Conservation (phyloP, 2,113 vertebrate species). For the Pheucticus melanocephalus region DNA sequence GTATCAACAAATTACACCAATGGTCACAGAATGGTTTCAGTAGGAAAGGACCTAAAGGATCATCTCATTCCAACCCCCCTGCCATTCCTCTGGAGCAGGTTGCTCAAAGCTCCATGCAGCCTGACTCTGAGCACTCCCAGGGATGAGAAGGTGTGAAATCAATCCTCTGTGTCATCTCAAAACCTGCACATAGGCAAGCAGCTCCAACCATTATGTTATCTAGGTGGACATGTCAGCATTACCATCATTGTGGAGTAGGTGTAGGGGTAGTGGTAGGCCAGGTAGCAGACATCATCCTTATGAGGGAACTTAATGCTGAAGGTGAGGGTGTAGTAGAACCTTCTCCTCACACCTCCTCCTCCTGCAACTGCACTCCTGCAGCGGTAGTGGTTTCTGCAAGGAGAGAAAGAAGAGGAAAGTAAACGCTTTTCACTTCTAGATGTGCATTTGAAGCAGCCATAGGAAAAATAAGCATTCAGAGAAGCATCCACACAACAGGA, state of each 20-base stretch:
- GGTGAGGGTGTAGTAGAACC: slow-evolving; percentile 83
- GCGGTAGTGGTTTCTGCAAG: slow-evolving; percentile 83
- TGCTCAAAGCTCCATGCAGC: neutral
- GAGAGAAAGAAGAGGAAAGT: neutral
- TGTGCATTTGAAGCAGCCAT: neutral
- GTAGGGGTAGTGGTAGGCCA: slow-evolving; percentile 95
- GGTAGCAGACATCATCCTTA: slow-evolving; percentile 86
- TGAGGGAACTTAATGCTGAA: slow-evolving; percentile 86
- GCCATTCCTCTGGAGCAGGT: neutral
- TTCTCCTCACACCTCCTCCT: slow-evolving; percentile 26
- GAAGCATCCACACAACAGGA: neutral
- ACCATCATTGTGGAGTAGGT: slow-evolving; percentile 89
- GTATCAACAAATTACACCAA: neutral
- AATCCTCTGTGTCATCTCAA: neutral
- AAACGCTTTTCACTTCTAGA: neutral
- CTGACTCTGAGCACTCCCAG: neutral
- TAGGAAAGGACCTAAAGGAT: neutral
- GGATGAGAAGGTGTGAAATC: neutral
- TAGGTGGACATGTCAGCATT: neutral
- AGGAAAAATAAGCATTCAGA: neutral
- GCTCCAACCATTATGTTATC: neutral
- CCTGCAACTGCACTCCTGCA: neutral
- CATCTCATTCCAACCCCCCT: neutral
- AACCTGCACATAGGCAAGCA: neutral
- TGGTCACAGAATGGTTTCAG: neutral